Base-by-base conservation (phyloP, 2,797 vertebrate species). In the Aldrovandia affinis region DNA sequence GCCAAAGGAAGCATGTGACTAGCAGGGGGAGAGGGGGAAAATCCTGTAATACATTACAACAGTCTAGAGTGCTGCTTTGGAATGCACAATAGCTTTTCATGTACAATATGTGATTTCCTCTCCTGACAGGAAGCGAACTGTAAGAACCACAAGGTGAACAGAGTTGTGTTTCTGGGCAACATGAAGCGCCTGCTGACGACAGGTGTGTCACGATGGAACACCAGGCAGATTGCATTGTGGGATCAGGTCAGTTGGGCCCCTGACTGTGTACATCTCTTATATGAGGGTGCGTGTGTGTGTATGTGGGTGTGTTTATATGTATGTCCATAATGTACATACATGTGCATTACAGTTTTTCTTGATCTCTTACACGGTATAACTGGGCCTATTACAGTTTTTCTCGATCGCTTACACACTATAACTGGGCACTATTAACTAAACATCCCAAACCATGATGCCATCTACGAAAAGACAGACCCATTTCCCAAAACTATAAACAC, bases 191-290 rank as follows among this genome's bases (percentile, higher is more conserved):
- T 99, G 80, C 92, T 99, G 88, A 99, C 98, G 0, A 99, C 98
- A 0, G 98, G 98, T 10, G 96, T 99, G 85, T 99, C 98, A 22
- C 96, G 97, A 91, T 99, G 98, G 98, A 99, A 99, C 95, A 99
- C 98, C 0, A 94, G 98, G 79, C 98, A 99, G 94, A 98, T 99
- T 4, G 97, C 97, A 15, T 95, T 99, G 80, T 99, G 98, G 98
- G 98, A 99, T 91, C 98, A 99, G 97, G 98, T 99, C 85, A 94
- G 97, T 78, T 79, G 57, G 65, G 25, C 68, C 75, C 73, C 55
- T 63, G 6, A 12, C 47, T 6, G 12, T 50, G 12, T 12, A 50
- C 47, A 50, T 50, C 55, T 61, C 68, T 50, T 50, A 12, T 50
- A 1, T 57, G 2, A 22, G 39, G 1, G 5, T 44, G 36, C 44